A percentile compares a stretch with the other conserved stretches of the same genome.
Evolutionary conservation across 2,888 invertebrate genomes (phyloP).

Genomic region (Chrysolina americana): DNA sequence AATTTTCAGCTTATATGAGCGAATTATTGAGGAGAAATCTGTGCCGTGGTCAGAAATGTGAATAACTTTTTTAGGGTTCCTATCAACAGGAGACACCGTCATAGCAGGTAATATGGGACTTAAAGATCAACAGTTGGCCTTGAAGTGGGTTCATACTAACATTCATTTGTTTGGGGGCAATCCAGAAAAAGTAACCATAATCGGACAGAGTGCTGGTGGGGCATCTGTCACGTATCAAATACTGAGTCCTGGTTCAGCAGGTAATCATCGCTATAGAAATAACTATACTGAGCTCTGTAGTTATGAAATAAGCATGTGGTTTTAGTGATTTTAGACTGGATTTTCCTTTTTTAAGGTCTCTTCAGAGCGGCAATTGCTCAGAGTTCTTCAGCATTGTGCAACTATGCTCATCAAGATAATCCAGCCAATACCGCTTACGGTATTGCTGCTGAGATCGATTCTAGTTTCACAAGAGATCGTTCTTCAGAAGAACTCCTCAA

Average conservation of each 20-base stretch:
- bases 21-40: too few species aligned
- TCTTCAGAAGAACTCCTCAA: constrained; percentile 44
- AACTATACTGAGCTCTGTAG: neutral
- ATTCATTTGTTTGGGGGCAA: constrained; percentile 63
- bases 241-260: constrained; percentile 48
- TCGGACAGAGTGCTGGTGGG: constrained; percentile 61
- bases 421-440: constrained; percentile 54
- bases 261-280: constrained; percentile 30
- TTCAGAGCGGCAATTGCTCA: constrained; percentile 54
- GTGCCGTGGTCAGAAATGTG: too few species aligned
- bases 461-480: constrained; percentile 40
- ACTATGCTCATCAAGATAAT: constrained; percentile 54
- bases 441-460: constrained; percentile 49
- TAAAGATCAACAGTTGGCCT: constrained; percentile 60
- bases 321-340: neutral
- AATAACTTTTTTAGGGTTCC: constrained; percentile 54
- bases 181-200: constrained; percentile 56
- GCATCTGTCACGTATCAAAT: constrained; percentile 59
- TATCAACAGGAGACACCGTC: constrained; percentile 59
- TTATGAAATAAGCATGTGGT: neutral
- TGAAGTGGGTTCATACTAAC: constrained; percentile 60
- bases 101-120: constrained; percentile 62
- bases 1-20: too few species aligned
- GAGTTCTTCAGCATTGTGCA: constrained; percentile 55
- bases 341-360: constrained; percentile 40